Evolutionary conservation across 2,113 vertebrate genomes (phyloP), one percentile per base, ranked within the genome.

Genomic region (Typhlomys cinereus): DNA sequence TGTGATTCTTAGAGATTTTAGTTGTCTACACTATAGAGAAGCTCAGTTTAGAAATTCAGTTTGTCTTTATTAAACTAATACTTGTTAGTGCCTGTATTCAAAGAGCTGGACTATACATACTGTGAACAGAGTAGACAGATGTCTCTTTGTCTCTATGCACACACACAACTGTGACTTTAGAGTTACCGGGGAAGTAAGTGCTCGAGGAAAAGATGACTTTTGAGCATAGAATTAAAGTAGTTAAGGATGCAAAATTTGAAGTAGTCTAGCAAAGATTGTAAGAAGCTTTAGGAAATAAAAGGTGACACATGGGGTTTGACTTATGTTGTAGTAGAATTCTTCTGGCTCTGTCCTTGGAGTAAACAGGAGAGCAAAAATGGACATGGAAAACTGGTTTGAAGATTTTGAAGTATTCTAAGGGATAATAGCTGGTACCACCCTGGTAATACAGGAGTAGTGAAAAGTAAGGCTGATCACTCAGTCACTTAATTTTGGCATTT

Each of bases 51-150:
- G 62, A 64, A 21, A 67, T 67, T 59, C 73, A 44, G 62, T 92
- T 95, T 95, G 62, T 82, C 71, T 83, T 89, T 14, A 88, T 62
- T 81, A 61, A 93, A 73, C 13, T 87, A n/a, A 67, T 78, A 41
- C 31, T 84, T 96, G 39, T 86, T 66, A 89, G 46, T 91, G 25
- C 20, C 39, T 81, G 29, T 87, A 2, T 89, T 86, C 67, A 73
- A 79, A 85, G 57, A 94, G 39, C 29, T 50, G 25, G 75, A 92
- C 20, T 95, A 61, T 3, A 85, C 7, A n/a, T n/a, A n/a, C 20
- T 80, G 27, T 94, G 76, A 86, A 52, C 7, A 76, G 69, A 87
- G 79, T 11, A 17, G 54, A 31, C 27, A 61, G 3, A 44, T 69
- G 31, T n/a, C 14, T 57, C 90, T 14, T 5, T 54, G 34, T 59